phyloP scores from a whole-genome alignment of 2,113 vertebrate species.

The Oophaga pumilio region DNA sequence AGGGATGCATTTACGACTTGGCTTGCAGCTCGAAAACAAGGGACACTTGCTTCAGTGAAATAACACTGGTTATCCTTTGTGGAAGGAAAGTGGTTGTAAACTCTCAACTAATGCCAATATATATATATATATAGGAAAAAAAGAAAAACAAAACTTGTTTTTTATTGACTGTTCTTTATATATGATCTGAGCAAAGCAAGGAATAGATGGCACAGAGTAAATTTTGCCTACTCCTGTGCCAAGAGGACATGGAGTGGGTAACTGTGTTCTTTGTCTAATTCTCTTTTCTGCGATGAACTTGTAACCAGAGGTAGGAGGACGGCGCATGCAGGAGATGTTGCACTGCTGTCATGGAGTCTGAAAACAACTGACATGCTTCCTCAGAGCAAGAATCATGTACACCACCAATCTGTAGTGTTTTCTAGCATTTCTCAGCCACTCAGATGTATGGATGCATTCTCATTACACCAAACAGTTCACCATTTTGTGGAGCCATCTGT shows the following conservation, averaged over 20 bases:
- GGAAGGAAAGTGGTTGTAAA: neutral
- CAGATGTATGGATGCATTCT: neutral
- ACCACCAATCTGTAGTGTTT: neutral
- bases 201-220: neutral
- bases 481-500: neutral
- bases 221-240: neutral
- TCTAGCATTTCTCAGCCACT: neutral
- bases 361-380: no score
- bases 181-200: neutral
- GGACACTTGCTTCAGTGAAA: slow-evolving; percentile 71
- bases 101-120: neutral
- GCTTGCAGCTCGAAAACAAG: slow-evolving; percentile 72
- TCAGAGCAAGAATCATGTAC: neutral
- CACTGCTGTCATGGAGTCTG: no score
- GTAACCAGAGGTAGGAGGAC: no score
- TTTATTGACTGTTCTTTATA: slow-evolving; percentile 35
- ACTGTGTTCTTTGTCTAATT: neutral
- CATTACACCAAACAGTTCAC: neutral
- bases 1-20: slow-evolving; percentile 74
- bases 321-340: no score
- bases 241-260: neutral
- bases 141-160: neutral
- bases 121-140: slow-evolving; percentile 20
- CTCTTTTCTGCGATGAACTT: no score
- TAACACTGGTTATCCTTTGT: slow-evolving; percentile 59